phyloP scores from a whole-genome alignment of 2,797 vertebrate species.

The Heterohyrax brucei region DNA sequence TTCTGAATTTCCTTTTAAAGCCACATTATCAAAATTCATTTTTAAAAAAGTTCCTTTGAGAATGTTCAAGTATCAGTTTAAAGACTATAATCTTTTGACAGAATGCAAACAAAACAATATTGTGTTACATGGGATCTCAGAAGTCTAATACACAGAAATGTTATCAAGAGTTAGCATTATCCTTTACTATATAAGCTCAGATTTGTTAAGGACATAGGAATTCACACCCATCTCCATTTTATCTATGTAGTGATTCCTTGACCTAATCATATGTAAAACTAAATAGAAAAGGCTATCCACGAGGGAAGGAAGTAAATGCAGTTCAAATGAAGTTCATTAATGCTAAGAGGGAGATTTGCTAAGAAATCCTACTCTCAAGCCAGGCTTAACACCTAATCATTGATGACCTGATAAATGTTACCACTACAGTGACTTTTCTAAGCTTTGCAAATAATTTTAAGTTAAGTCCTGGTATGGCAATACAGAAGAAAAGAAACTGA shows the following conservation, averaged over 20 bases:
- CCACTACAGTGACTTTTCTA: constrained; percentile 28
- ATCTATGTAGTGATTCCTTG: constrained; percentile 56
- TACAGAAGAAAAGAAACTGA: constrained; percentile 21
- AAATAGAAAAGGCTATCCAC: constrained; percentile 62
- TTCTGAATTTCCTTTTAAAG: constrained; percentile 67
- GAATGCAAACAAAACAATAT: constrained; percentile 52
- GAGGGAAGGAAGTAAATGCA: constrained; percentile 67
- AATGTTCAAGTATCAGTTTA: constrained; percentile 52
- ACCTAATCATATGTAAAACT: constrained; percentile 57
- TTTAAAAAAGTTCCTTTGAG: constrained; percentile 51
- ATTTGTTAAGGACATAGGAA: constrained; percentile 59
- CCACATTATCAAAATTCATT: constrained; percentile 53
- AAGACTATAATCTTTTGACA: constrained; percentile 45
- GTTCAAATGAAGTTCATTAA: constrained; percentile 75
- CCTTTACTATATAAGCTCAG: constrained; percentile 57
- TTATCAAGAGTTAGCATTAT: constrained; percentile 29
- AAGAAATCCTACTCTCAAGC: constrained; percentile 60
- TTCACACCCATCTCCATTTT: constrained; percentile 34
- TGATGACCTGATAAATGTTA: constrained; percentile 3
- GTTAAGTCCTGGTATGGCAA: constrained; percentile 51
- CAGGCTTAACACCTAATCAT: constrained; percentile 37
- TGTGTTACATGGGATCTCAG: constrained; percentile 25
- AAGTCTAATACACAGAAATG: constrained; percentile 46
- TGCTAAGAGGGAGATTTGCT: constrained; percentile 59
- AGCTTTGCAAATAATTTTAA: constrained; percentile 55